A percentile compares a stretch with the other conserved stretches of the same genome.
Evolutionary conservation across 2,797 vertebrate species (phyloP).

Genomic region (Sarcoramphus papa): DNA sequence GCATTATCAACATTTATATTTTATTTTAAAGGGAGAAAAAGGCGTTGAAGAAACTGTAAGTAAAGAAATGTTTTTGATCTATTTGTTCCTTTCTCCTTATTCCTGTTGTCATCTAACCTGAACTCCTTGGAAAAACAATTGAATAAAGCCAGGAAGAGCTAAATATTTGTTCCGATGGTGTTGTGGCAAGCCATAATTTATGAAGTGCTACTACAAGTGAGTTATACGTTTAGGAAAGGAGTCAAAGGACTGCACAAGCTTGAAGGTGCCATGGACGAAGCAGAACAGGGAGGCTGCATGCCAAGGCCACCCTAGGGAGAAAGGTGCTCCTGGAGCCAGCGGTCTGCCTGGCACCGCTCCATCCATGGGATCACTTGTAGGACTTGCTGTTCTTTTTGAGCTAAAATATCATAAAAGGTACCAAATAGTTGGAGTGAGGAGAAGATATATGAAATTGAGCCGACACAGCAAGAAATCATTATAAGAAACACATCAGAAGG

Average conservation of each 20-base stretch:
- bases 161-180: not conserved
- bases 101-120: not conserved
- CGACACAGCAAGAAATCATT: not conserved
- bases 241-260: slow-evolving; percentile 69
- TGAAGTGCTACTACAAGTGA: not conserved
- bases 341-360: slow-evolving; percentile 76
- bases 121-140: not conserved
- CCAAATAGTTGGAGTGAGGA: not conserved
- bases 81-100: not conserved
- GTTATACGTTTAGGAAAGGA: slow-evolving; percentile 66
- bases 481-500: not conserved
- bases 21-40: slow-evolving; percentile 66
- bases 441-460: not conserved
- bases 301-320: slow-evolving; percentile 70
- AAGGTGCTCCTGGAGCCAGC: slow-evolving; percentile 74
- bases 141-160: not conserved
- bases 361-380: slow-evolving; percentile 74
- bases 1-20: slow-evolving; percentile 8
- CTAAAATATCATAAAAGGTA: not conserved
- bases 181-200: not conserved
- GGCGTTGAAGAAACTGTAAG: slow-evolving; percentile 74
- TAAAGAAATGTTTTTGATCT: not conserved
- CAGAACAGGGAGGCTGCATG: slow-evolving; percentile 71
- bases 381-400: slow-evolving; percentile 16
- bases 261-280: slow-evolving; percentile 72